Conservation (phyloP, 2,888 invertebrate genomes). For the Pardosa pseudoannulata region DNA sequence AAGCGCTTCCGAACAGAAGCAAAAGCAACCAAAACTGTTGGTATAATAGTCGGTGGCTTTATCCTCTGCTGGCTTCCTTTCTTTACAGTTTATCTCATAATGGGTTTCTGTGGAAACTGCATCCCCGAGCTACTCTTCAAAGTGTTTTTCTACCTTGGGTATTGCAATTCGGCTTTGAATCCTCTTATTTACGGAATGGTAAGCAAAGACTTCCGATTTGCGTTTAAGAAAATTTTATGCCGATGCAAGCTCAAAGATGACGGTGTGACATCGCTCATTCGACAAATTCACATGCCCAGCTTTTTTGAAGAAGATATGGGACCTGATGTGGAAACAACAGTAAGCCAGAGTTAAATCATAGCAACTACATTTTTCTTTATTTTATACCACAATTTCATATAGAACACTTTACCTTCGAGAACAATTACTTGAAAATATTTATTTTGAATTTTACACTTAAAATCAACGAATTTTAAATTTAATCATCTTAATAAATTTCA, state of each 20-base stretch:
- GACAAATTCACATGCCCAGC: slow-evolving; percentile 75
- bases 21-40: slow-evolving; percentile 96
- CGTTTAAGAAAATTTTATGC: slow-evolving; percentile 94
- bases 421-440: too few species aligned
- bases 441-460: too few species aligned
- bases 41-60: slow-evolving; percentile 97
- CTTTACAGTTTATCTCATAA: slow-evolving; percentile 94
- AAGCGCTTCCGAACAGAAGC: slow-evolving; percentile 96
- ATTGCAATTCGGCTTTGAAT: slow-evolving; percentile 97
- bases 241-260: slow-evolving; percentile 78
- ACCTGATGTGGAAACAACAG: neutral
- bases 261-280: slow-evolving; percentile 74
- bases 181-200: slow-evolving; percentile 96
- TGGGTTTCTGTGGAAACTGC: slow-evolving; percentile 89
- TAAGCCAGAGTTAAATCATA: slow-evolving; percentile 23
- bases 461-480: too few species aligned
- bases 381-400: too few species aligned
- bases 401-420: too few species aligned
- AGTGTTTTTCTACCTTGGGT: slow-evolving; percentile 87
- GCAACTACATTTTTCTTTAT: too few species aligned
- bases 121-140: slow-evolving; percentile 81
- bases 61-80: slow-evolving; percentile 98
- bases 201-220: slow-evolving; percentile 95
- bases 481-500: too few species aligned
- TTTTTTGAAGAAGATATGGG: slow-evolving; percentile 74